Percentiles rank a stretch among this genome's conserved stretches.
These are phyloP conservation scores for Ploceus nigricollis DNA, from an alignment of 2,113 vertebrate genomes.

Conservation along the genomic window DNA sequence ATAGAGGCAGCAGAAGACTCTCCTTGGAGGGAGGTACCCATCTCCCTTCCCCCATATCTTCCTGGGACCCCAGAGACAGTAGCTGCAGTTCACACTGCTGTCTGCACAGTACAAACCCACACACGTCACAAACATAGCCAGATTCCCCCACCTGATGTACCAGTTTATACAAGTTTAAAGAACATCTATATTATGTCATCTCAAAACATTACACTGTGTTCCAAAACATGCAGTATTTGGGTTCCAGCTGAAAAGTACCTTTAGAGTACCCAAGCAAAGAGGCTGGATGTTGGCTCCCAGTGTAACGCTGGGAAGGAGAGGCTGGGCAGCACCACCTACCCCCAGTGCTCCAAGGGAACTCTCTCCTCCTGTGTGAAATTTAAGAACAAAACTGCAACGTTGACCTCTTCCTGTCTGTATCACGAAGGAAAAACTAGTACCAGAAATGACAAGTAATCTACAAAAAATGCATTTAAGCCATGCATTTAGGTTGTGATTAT, in stretches of 20 bases:
- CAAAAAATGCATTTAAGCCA: not conserved
- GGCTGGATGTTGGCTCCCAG: not conserved
- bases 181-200: not conserved
- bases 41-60: not conserved
- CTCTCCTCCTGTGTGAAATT: not conserved
- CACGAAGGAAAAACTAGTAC: not conserved
- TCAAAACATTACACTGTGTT: not conserved
- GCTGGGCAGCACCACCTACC: not conserved
- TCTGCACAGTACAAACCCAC: not conserved
- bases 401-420: not conserved
- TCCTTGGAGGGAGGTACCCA: not conserved
- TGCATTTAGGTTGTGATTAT: not conserved
- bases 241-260: not conserved
- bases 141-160: not conserved
- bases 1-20: not conserved
- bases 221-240: not conserved
- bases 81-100: not conserved
- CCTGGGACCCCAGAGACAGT: not conserved
- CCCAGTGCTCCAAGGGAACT: not conserved
- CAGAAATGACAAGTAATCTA: not conserved
- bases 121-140: accelerated
- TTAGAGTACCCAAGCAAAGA: not conserved
- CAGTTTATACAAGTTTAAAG: not conserved
- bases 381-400: not conserved
- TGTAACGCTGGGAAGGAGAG: not conserved